phyloP scores from a whole-genome alignment of 1,140 invertebrate genomes.

The Ridgeia piscesae region DNA sequence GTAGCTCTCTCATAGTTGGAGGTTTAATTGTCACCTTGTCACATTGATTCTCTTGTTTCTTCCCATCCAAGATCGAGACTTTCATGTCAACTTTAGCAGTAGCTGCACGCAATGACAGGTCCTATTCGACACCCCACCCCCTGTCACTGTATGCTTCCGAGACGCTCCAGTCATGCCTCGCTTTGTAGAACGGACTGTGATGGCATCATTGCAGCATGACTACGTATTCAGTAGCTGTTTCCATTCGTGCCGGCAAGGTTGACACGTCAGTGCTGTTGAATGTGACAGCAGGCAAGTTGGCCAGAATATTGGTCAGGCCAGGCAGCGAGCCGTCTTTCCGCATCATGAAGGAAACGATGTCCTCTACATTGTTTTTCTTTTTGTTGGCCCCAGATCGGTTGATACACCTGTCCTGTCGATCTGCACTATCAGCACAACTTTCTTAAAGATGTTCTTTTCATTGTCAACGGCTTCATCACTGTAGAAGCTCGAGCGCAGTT shows the following conservation, averaged over 20 bases:
- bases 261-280: not conserved
- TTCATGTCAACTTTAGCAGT: too few relatives aligned
- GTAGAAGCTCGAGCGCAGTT: conserved; percentile 1
- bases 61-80: too few relatives aligned
- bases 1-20: too few relatives aligned
- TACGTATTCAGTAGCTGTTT: not conserved
- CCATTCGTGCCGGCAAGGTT: not conserved
- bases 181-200: not conserved
- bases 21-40: too few relatives aligned
- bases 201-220: not conserved
- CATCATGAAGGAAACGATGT: not conserved
- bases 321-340: not conserved
- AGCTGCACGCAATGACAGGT: too few relatives aligned
- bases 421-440: conserved; percentile 4
- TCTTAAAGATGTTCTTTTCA: not conserved
- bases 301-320: not conserved
- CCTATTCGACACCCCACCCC: not conserved
- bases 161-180: conserved; percentile 14
- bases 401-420: not conserved
- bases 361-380: not conserved
- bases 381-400: not conserved
- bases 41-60: too few relatives aligned
- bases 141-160: not conserved
- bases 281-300: not conserved
- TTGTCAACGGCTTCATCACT: not conserved